Percentiles rank a stretch among this genome's conserved stretches.
Conservation (phyloP, 2,113 vertebrate species). For the Synodontis membranacea region DNA sequence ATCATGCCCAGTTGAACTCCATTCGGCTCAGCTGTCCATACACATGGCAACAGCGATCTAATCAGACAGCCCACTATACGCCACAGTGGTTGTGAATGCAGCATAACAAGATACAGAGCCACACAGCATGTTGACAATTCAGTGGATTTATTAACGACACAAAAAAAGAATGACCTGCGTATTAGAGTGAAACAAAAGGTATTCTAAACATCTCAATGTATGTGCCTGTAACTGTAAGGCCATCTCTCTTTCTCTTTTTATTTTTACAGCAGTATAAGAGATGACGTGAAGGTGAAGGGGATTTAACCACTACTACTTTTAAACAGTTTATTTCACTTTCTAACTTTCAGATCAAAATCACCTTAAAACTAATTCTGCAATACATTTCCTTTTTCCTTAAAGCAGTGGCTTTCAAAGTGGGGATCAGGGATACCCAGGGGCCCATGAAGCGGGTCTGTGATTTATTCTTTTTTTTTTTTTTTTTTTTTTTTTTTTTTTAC, state of each 20-base stretch:
- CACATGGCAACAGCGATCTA: conserved; percentile 53
- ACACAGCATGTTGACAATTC: not conserved
- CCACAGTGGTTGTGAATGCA: conserved; percentile 18
- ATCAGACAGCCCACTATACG: conserved; percentile 28
- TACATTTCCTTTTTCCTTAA: not conserved
- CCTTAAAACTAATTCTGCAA: not conserved
- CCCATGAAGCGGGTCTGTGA: not conserved
- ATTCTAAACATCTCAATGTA: not conserved
- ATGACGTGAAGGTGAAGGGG: not conserved
- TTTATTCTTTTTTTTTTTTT: not conserved
- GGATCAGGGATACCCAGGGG: not conserved
- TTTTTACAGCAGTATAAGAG: not conserved
- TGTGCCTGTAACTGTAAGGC: not conserved
- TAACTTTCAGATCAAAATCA: not conserved
- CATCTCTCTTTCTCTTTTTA: not conserved
- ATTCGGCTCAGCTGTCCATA: conserved; percentile 50
- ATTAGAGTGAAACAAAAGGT: not conserved
- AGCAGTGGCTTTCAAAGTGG: not conserved
- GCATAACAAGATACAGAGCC: conserved; percentile 22
- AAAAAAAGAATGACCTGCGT: not conserved
- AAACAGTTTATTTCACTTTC: not conserved
- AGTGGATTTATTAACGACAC: not conserved
- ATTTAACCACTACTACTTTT: not conserved
- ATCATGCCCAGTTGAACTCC: conserved; percentile 42
- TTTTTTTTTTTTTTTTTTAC: not conserved